Evolutionary conservation across 2,113 vertebrate species (phyloP).

Genomic region (Microtus oregoni): DNA sequence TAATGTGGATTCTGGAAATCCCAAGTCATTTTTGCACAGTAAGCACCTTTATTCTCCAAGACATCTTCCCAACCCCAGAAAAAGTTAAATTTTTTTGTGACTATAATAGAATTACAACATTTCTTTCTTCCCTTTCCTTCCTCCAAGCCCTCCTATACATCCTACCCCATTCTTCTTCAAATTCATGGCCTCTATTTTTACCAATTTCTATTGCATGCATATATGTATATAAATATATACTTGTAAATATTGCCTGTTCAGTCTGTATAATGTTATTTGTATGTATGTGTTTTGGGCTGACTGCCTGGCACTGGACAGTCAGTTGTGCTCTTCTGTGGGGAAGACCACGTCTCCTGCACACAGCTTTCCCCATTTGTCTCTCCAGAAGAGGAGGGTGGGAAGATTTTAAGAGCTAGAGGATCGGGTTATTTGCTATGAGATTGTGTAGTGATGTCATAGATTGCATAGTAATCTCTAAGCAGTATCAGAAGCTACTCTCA

Average conservation of each 20-base stretch:
- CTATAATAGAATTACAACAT: background rate
- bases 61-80: background rate
- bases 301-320: background rate
- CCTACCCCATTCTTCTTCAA: background rate
- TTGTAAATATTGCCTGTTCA: background rate
- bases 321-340: background rate
- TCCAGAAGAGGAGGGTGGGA: background rate
- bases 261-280: background rate
- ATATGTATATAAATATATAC: background rate
- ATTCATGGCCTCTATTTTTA: background rate
- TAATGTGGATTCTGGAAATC: background rate
- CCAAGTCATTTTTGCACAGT: background rate
- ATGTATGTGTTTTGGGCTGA: too few species aligned
- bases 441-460: background rate
- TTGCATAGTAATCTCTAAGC: background rate
- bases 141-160: background rate
- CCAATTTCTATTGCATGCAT: background rate
- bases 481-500: background rate
- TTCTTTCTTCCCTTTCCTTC: background rate
- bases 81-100: background rate
- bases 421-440: background rate
- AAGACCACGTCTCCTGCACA: background rate
- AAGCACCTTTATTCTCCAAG: background rate
- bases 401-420: background rate
- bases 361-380: background rate